A percentile compares a stretch with the other conserved stretches of the same genome.
Conservation (phyloP, 2,888 invertebrate species). For the Trichacis sp. region DNA sequence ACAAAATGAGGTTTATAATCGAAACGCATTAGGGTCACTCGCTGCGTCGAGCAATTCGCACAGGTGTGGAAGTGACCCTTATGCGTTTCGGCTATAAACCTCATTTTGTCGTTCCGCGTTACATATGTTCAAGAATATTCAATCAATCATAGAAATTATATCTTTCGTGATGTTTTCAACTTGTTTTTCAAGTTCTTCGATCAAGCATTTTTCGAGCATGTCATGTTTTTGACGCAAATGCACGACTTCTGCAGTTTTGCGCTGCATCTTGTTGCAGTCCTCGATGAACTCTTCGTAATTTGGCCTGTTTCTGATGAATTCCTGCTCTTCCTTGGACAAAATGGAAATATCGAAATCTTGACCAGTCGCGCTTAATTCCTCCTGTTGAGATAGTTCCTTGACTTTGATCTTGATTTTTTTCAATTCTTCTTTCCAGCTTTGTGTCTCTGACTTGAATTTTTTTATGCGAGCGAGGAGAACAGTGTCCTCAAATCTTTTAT, state of each 20-base stretch:
- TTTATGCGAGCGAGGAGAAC: background rate
- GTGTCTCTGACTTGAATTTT: background rate
- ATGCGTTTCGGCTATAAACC: no score
- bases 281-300: slow-evolving; percentile 48
- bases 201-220: background rate
- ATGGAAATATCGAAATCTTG: slow-evolving; percentile 45
- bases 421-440: background rate
- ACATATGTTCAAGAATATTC: no score
- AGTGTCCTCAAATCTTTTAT: no score
- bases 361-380: slow-evolving; percentile 17
- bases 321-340: slow-evolving; percentile 47
- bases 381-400: background rate
- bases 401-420: background rate
- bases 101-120: no score
- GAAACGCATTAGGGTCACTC: no score
- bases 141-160: no score
- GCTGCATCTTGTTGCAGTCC: slow-evolving; percentile 42
- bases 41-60: no score
- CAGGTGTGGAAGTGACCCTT: no score
- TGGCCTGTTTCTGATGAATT: slow-evolving; percentile 47
- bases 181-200: background rate
- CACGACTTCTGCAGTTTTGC: slow-evolving; percentile 6
- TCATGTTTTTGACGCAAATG: background rate
- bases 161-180: background rate
- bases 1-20: no score